Conservation (phyloP, 2,888 invertebrate species). For the Conchocele bisecta region DNA sequence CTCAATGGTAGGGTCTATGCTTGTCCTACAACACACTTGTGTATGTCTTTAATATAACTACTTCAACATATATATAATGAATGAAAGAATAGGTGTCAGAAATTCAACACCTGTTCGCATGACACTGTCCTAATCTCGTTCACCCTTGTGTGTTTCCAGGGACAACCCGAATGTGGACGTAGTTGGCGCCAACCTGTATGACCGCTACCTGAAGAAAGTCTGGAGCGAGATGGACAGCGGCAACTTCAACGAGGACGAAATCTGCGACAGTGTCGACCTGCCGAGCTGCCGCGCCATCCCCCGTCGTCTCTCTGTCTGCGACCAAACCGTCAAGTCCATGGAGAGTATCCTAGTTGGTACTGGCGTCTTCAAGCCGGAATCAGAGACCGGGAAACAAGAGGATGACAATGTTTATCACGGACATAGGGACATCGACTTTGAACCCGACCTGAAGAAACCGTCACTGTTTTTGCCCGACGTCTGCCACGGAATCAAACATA, state of each 20-base stretch:
- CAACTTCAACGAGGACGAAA: constrained; percentile 27
- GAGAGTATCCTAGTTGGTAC: constrained; percentile 80
- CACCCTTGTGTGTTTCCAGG: constrained; percentile 63
- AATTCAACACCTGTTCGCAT: no score
- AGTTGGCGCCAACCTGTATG: constrained; percentile 81
- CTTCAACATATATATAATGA: no score
- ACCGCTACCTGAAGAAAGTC: constrained; percentile 69
- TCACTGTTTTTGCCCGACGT: constrained; percentile 75
- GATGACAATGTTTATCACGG: constrained; percentile 75
- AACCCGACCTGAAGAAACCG: constrained; percentile 77
- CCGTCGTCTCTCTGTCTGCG: constrained; percentile 63
- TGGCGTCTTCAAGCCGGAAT: constrained; percentile 79
- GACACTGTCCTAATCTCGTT: no score
- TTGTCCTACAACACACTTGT: no score
- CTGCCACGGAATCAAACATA: constrained; percentile 75
- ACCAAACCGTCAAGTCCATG: constrained; percentile 77
- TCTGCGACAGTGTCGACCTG: constrained; percentile 59
- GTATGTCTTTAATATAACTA: no score
- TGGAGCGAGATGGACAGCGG: constrained; percentile 54
- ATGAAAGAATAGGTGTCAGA: no score
- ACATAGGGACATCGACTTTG: constrained; percentile 79
- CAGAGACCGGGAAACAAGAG: constrained; percentile 49
- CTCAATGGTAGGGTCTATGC: no score
- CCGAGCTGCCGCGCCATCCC: constrained; percentile 78
- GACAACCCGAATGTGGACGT: constrained; percentile 82